These are phyloP conservation scores for Phaetusa simplex DNA, from an alignment of 2,113 vertebrate species.

Conservation along the genomic window DNA sequence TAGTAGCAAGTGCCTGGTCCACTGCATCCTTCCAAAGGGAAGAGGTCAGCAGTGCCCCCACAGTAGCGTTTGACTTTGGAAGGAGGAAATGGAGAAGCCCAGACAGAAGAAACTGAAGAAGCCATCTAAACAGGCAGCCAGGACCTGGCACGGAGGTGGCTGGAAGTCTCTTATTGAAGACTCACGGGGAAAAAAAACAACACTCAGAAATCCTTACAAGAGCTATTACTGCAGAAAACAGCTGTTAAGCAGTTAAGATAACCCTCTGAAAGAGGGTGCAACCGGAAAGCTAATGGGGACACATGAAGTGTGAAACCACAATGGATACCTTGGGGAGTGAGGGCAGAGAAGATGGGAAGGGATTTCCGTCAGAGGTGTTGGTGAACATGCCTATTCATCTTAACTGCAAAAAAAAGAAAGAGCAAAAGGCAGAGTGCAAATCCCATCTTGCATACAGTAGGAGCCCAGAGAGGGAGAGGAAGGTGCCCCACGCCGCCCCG, in stretches of 20 bases:
- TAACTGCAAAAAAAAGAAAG: background rate
- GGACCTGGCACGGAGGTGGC: background rate
- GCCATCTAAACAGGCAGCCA: background rate
- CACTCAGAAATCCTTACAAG: background rate
- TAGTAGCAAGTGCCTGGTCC: background rate
- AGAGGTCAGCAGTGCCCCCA: rapidly evolving
- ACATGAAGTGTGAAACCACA: rapidly evolving
- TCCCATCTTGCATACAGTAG: rapidly evolving
- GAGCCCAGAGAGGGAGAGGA: background rate
- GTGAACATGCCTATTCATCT: background rate
- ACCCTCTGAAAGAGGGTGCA: rapidly evolving
- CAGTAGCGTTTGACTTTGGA: too few species aligned
- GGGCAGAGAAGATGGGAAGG: background rate
- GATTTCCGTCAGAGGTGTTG: background rate
- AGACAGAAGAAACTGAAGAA: background rate
- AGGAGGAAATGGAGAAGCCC: background rate
- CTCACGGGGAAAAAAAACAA: too few species aligned
- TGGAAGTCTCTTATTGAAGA: background rate
- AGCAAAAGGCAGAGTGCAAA: background rate
- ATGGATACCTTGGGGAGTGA: background rate
- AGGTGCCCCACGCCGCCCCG: rapidly evolving
- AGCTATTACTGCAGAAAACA: background rate
- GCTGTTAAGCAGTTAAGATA: background rate
- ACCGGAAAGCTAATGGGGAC: too few species aligned
- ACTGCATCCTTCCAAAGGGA: rapidly evolving